These are phyloP conservation scores for Drosophila neotestacea DNA, from an alignment of 2,888 invertebrate species.

Conservation along the genomic window DNA sequence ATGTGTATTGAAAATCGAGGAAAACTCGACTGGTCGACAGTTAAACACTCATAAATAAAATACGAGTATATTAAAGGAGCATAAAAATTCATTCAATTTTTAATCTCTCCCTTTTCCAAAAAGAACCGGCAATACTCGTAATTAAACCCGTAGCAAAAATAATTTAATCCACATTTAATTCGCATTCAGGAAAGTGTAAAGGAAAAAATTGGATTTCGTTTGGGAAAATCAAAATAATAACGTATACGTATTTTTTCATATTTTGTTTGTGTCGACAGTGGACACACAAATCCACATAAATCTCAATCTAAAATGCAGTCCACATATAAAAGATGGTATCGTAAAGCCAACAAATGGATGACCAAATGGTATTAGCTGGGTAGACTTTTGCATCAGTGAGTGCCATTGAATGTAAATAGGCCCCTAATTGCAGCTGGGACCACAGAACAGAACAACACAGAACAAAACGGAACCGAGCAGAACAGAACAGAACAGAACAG, in stretches of 20 bases:
- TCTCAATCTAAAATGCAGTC: constrained; percentile 71
- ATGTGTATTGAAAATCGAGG: too few relatives aligned
- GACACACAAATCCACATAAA: constrained; percentile 57
- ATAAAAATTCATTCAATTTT: not conserved
- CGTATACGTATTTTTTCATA: not conserved
- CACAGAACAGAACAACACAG: constrained; percentile 17
- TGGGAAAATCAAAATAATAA: constrained; percentile 13
- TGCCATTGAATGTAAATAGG: constrained; percentile 44
- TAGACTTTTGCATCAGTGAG: constrained; percentile 31
- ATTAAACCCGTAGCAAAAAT: not conserved
- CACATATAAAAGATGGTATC: constrained; percentile 37
- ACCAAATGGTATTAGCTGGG: constrained; percentile 41
- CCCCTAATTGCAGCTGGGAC: constrained; percentile 53
- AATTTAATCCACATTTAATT: not conserved
- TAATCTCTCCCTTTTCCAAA: not conserved
- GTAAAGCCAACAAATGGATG: constrained; percentile 39
- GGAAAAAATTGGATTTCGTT: constrained; percentile 17
- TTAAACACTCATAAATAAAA: not conserved
- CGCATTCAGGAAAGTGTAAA: constrained; percentile 5
- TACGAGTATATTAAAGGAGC: not conserved
- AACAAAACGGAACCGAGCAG: constrained; percentile 15
- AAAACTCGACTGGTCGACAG: too few relatives aligned
- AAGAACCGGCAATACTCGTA: not conserved
- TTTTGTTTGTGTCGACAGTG: constrained; percentile 17
- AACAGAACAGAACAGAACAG: constrained; percentile 18